Evolutionary conservation across 2,113 vertebrate species (phyloP).

Genomic region (Eulacestoma nigropectus): DNA sequence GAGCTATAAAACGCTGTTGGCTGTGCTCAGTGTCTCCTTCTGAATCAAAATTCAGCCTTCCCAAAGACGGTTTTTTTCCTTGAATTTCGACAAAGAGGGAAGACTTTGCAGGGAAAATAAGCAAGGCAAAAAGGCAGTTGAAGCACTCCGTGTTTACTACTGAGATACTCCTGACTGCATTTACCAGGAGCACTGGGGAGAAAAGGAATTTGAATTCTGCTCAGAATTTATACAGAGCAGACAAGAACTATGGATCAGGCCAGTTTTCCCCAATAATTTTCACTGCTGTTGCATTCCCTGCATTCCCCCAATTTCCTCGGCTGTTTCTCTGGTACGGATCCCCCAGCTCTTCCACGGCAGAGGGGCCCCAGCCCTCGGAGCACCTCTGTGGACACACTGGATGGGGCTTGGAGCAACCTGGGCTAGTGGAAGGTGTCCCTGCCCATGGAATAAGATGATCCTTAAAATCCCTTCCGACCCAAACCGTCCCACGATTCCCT

Average conservation of each 20-base stretch:
- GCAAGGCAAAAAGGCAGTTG: neutral
- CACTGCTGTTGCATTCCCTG: neutral
- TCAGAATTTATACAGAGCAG: rapidly evolving
- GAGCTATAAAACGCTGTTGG: neutral
- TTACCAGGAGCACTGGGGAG: neutral
- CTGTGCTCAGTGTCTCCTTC: neutral
- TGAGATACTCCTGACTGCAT: neutral
- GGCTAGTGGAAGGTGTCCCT: neutral
- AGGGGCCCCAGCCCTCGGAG: neutral
- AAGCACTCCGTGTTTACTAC: neutral
- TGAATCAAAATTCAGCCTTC: neutral
- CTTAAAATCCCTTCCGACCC: neutral
- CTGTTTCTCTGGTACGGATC: neutral
- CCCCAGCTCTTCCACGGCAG: neutral
- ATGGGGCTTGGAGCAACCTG: too few species aligned
- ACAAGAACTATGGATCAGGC: rapidly evolving
- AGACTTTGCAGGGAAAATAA: neutral
- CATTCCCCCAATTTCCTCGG: neutral
- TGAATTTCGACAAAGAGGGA: neutral
- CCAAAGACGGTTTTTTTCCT: neutral
- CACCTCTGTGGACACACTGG: neutral
- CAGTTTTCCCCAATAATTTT: rapidly evolving
- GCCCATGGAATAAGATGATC: too few species aligned
- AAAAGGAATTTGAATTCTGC: neutral
- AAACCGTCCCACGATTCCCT: neutral